Base-by-base conservation (phyloP, 2,888 invertebrate genomes). In the Brenthis hecate region DNA sequence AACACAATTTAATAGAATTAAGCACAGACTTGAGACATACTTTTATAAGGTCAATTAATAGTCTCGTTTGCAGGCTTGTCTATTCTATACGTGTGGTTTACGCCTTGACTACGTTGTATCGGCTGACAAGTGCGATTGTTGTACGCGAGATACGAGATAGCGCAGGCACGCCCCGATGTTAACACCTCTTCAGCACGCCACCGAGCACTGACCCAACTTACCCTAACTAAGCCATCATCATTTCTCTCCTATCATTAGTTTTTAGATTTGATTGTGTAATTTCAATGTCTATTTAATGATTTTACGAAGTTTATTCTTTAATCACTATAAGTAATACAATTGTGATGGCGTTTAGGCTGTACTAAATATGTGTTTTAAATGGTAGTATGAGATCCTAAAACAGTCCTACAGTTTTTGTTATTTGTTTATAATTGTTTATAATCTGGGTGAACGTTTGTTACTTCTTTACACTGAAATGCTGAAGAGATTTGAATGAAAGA, bases 101-200 rank as follows among this genome's bases (percentile, higher is more conserved):
- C 50, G 16, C 51, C 54, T 32, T 66, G 55, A 36, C 54, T 32
- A 51, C 53, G 63, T 71, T 65, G 68, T 79, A 79, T 73, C 76
- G 79, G 83, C 87, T 86, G 86, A 86, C 87, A 87, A 88, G 86
- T 86, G 84, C 86, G 87, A 87, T 87, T 79, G 79, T 80, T 62
- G 53, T 62, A 56, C 50, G 32, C 50, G 76, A 86, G 88, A 88
- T 89, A 84, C 82, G 77, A 88, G 88, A 89, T 88, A 89, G 86
- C 85, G 78, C 85, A 85, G 85, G 84, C 84, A 85, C 85, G 85
- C 85, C 85, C 84, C 78, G 81, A 78, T 85, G 85, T 86, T 88
- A 88, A 87, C 87, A 86, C 88, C 83, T 84, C 82, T 84, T 78
- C 72, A 75, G 79, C 86, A 88, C 87, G 87, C 85, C 74, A 87